Evolutionary conservation across 2,113 vertebrate genomes (phyloP).

Genomic region (Dasyprocta punctata): DNA sequence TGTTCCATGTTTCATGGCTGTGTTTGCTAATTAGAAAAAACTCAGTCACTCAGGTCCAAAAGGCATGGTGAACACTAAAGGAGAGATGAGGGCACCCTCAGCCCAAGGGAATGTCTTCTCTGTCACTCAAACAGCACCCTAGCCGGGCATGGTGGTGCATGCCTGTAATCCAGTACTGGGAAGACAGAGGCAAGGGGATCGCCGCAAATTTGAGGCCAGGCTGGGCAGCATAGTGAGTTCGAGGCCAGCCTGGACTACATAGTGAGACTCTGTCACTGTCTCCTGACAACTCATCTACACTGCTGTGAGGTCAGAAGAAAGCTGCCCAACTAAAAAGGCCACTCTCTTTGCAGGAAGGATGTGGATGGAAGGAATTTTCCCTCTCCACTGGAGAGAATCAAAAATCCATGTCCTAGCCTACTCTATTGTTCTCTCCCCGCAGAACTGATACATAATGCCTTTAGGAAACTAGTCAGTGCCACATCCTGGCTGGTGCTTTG

Average conservation of each 20-base stretch:
- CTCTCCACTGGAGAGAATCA: neutral
- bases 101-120: neutral
- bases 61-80: neutral
- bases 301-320: neutral
- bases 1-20: neutral
- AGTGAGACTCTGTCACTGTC: neutral
- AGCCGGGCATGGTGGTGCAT: neutral
- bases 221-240: neutral
- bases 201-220: neutral
- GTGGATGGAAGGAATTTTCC: neutral
- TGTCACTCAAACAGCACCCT: neutral
- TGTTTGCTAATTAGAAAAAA: neutral
- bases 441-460: neutral
- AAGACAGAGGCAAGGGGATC: neutral
- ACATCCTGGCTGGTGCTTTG: neutral
- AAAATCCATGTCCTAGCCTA: neutral
- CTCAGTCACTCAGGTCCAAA: neutral
- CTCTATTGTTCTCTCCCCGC: neutral
- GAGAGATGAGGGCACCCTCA: neutral
- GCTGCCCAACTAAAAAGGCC: neutral
- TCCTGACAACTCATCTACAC: neutral
- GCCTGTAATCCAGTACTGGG: neutral
- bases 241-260: neutral
- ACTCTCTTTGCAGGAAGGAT: neutral
- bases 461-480: neutral